Conservation (phyloP, 2,113 vertebrate species). For the Hippoglossus stenolepis region DNA sequence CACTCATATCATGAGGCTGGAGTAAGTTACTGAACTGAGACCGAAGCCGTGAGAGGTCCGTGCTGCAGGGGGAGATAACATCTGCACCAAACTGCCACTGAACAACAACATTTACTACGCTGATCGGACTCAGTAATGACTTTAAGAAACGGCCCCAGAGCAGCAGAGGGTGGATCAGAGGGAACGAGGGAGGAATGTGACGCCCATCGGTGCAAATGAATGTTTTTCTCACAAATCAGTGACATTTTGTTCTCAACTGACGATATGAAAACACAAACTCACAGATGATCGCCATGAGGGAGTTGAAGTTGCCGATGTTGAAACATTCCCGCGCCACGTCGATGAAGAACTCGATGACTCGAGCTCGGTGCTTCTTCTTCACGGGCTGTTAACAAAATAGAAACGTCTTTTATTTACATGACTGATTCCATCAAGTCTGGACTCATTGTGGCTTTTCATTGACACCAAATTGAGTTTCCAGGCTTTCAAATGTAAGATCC, state of each 20-base stretch:
- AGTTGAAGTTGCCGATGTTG: constrained; percentile 98
- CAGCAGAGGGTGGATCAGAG: neutral
- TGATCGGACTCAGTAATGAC: constrained; percentile 13
- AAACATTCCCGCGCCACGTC: constrained; percentile 96
- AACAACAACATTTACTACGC: constrained; percentile 31
- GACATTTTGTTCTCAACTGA: too few species aligned
- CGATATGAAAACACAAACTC: constrained; percentile 67
- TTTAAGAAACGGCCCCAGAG: neutral
- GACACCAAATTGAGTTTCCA: too few species aligned
- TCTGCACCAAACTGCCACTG: neutral
- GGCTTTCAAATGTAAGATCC: too few species aligned
- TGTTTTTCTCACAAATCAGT: too few species aligned
- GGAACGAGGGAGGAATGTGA: too few species aligned
- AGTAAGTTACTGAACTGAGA: constrained; percentile 16
- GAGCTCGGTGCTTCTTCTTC: constrained; percentile 94
- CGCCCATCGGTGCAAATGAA: too few species aligned
- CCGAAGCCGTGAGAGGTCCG: neutral
- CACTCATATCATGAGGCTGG: neutral
- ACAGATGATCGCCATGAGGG: constrained; percentile 98
- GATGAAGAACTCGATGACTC: constrained; percentile 95
- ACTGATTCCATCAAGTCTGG: too few species aligned
- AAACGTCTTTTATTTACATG: neutral
- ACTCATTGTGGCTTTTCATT: too few species aligned
- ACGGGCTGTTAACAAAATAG: constrained; percentile 81
- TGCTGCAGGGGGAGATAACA: neutral